Evolutionary conservation across 2,113 vertebrate species (phyloP).

Genomic region (Propithecus coquereli): DNA sequence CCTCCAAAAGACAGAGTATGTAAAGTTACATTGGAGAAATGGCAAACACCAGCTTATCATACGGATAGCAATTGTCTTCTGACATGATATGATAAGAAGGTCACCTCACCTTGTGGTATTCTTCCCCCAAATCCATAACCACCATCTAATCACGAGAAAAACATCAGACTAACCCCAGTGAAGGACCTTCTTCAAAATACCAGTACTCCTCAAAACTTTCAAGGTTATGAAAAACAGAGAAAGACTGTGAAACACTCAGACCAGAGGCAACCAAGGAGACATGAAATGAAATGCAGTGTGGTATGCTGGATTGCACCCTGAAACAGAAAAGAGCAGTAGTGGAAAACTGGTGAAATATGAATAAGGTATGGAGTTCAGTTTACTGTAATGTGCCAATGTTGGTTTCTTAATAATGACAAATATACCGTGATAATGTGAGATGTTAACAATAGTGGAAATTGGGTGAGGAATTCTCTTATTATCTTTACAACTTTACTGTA

Average conservation of each 20-base stretch:
- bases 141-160: background rate
- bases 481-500: background rate
- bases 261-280: background rate
- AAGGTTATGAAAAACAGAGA: background rate
- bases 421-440: background rate
- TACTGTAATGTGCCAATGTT: background rate
- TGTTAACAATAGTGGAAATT: background rate
- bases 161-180: background rate
- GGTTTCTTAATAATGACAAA: background rate
- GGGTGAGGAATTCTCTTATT: background rate
- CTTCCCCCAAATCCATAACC: background rate
- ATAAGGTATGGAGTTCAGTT: background rate
- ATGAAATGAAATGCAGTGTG: background rate
- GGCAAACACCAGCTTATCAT: background rate
- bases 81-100: background rate
- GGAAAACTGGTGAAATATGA: background rate
- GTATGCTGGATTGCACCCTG: background rate
- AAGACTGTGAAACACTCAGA: background rate
- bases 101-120: background rate
- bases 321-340: background rate
- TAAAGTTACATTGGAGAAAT: background rate
- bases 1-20: background rate
- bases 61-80: background rate
- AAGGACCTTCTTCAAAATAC: background rate
- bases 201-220: background rate